Base-by-base conservation (phyloP, 2,888 invertebrate species). In the Pseudoips prasinana region DNA sequence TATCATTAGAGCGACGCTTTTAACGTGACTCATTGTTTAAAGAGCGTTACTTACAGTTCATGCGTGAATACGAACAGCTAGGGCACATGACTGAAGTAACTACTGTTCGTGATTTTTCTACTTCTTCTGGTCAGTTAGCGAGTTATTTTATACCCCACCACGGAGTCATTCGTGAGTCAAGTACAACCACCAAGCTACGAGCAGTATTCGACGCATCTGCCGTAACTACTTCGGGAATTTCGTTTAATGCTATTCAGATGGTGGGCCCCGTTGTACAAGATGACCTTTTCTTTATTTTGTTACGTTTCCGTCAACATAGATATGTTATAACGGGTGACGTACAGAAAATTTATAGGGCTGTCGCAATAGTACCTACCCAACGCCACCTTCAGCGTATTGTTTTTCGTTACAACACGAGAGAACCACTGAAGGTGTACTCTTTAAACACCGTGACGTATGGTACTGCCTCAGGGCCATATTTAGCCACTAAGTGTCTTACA, bases 131-230 rank as follows among this genome's bases (percentile, higher is more conserved):
- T 25, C 5, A 25, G 11, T 8, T 10, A 4, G 11, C 19, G 11
- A 29, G 26, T 1, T 57, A 55, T 31, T 54, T 45, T 29, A 32
- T 63, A 28, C 55, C 56, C 4, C 58, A 58, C 28, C 58, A 58
- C 23, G 47, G 45, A 1, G 53, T 58, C 0, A 19, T 49, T 3
- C 39, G 47, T 4, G 45, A 51, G 6, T 25, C 39, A 3, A 46
- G 53, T 23, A 23, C 27, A 1, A 55, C 56, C 1, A 60, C 60
- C 0, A 58, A 57, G 26, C 33, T 60, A 1, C 42, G 57, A 3
- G 38, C 39, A 1, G 61, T 64, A 2, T 59, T 56, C 22, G 53
- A 58, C 25, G 57, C 46, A 0, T 51, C 53, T 7, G 34, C 37
- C 1, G 22, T 25, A 8, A 29, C 42, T 2, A 23, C 22, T 8